A percentile compares a stretch with the other conserved stretches of the same genome.
phyloP scores from a whole-genome alignment of 2,113 vertebrate species.

The Martes martes region DNA sequence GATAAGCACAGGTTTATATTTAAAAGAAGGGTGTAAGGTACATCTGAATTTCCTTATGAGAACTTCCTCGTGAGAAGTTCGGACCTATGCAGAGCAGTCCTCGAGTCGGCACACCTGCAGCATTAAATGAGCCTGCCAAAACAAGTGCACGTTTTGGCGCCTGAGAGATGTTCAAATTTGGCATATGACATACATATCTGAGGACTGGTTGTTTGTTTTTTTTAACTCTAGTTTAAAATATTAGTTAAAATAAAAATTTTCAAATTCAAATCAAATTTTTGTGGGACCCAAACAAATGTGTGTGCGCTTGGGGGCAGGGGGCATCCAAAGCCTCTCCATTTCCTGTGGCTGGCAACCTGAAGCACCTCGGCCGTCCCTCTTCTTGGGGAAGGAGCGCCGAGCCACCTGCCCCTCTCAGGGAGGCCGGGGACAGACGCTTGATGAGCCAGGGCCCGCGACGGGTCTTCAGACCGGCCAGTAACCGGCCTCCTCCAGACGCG shows the following conservation, averaged over 20 bases:
- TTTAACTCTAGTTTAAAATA: not conserved
- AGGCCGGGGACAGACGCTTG: not conserved
- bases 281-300: not conserved
- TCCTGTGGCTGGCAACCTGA: not conserved
- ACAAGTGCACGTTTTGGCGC: not conserved
- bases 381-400: not conserved
- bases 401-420: not conserved
- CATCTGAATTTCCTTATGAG: not conserved
- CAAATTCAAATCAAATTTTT: not conserved
- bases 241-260: not conserved
- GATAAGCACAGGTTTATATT: not conserved
- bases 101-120: not conserved
- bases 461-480: not conserved
- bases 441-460: not conserved
- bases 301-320: not conserved
- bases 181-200: not conserved
- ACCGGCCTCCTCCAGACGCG: not conserved
- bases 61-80: not conserved
- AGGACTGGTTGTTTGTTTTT: not conserved
- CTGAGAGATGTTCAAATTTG: not conserved
- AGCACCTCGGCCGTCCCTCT: not conserved
- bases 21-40: not conserved
- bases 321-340: not conserved
- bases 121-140: not conserved
- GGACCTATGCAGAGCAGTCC: not conserved